phyloP scores from a whole-genome alignment of 1,140 invertebrate genomes.

The Bombus confusus region DNA sequence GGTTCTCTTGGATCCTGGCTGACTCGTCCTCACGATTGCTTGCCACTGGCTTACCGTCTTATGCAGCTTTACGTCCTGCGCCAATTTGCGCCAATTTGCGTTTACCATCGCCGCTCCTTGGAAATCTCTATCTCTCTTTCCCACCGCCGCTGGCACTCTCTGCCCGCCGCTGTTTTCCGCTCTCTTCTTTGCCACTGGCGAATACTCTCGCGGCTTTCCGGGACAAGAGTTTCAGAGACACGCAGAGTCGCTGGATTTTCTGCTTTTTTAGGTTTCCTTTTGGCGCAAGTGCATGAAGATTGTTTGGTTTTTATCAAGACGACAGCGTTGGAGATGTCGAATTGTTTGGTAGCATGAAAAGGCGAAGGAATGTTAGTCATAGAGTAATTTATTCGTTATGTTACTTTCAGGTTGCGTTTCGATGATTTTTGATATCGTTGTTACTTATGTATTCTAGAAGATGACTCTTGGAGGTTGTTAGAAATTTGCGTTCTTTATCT shows the following conservation, averaged over 20 bases:
- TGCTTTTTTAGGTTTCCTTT: background rate
- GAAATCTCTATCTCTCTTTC: conserved; percentile 66
- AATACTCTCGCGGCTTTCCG: background rate
- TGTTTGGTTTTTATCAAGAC: no score
- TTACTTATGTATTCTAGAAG: no score
- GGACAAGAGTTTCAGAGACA: background rate
- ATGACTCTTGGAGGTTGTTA: no score
- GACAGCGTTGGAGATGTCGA: no score
- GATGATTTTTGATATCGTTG: no score
- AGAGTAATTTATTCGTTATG: no score
- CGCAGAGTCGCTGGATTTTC: background rate
- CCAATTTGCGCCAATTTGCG: conserved; percentile 81
- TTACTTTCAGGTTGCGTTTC: no score
- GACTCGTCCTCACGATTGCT: conserved; percentile 80
- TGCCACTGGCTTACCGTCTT: conserved; percentile 80
- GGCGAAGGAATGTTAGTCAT: no score
- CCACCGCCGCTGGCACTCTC: background rate
- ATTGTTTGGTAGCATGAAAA: no score
- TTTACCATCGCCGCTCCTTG: conserved; percentile 75
- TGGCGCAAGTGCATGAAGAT: no score
- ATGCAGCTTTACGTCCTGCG: conserved; percentile 71
- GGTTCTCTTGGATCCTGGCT: conserved; percentile 56
- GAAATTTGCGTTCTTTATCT: no score
- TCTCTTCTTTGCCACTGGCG: background rate
- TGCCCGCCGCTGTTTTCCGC: conserved; percentile 20